These are phyloP conservation scores for Petrocephalus sullivani DNA, from an alignment of 2,797 vertebrate species.

Conservation along the genomic window DNA sequence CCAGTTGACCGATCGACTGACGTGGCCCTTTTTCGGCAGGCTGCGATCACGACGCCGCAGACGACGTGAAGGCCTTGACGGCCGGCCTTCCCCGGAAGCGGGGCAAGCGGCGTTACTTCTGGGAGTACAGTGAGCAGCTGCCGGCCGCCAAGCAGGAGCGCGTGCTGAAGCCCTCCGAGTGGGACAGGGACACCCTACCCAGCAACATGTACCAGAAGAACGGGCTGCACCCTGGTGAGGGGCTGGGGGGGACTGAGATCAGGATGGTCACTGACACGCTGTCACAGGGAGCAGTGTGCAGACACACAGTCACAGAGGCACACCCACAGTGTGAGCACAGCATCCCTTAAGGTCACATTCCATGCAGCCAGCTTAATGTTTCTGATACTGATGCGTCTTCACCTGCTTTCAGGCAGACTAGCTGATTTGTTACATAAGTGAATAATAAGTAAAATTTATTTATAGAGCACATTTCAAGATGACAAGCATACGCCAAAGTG, in stretches of 20 bases:
- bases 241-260: neutral
- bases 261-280: neutral
- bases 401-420: neutral
- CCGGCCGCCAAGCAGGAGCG: constrained; percentile 87
- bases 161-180: constrained; percentile 90
- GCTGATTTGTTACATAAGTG: neutral
- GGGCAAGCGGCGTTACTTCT: constrained; percentile 93
- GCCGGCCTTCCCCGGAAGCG: constrained; percentile 85
- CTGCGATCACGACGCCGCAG: constrained; percentile 86
- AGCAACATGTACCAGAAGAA: constrained; percentile 99
- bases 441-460: neutral
- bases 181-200: constrained; percentile 90
- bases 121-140: constrained; percentile 97
- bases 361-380: neutral
- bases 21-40: constrained; percentile 56
- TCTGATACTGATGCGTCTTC: neutral
- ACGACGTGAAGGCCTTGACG: constrained; percentile 88
- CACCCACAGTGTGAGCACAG: neutral
- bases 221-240: constrained; percentile 87
- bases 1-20: neutral
- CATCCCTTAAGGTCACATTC: neutral
- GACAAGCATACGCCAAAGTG: neutral
- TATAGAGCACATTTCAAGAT: neutral
- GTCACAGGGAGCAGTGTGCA: neutral
- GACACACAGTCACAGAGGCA: neutral